Evolutionary conservation across 2,888 invertebrate species (phyloP), one percentile per base, ranked within the genome.

Genomic region (Cremastobaeus sp.): DNA sequence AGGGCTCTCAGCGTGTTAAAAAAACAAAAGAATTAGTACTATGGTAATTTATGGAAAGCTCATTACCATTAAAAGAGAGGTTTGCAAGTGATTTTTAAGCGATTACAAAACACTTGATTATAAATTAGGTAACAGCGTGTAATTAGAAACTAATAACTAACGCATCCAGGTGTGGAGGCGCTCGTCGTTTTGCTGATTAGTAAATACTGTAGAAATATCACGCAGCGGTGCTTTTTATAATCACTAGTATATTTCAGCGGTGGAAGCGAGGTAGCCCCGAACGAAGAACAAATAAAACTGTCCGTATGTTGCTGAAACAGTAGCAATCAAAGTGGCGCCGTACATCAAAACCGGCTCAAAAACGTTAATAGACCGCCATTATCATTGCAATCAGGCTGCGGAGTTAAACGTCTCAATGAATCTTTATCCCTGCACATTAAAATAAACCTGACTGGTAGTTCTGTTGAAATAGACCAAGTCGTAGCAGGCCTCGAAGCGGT

Each of bases 401-500:
- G 37, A 68, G 68, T 52, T 68, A 68, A 68, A 68, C 52, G 68
- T 68, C 68, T 68, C 68, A 68, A 68, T 68, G 68, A 68, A 68
- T 68, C 68, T 68, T 48, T 68, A 68, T 68, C 52, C 68, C 30
- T 43, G 68, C 41, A 30, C 68, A 68, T 68, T 68, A 52, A 69
- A 69, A 60, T 60, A 60, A 52, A 25, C 59, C 39, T 14, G 28
- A 30, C 39, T 50, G 48, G 50, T 43, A 59, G 59, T 60, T 59
- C 39, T 65, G 59, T 45, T 55, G 62, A 74, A 72, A 68, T 73
- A 77, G 74, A 75, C 65, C 60, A 48, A 45, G 60, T 71, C 59
- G 71, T 74, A 71, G 70, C 62, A 74, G 66, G 69, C 71, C 62
- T 70, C 55, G 73, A 50, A 73, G 55, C 73, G 68, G 57, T 70